Evolutionary conservation across 30 jellyfish, hydroid and myxozoan species (phyloP).

Genomic region (Chrysaora quinquecirrha): DNA sequence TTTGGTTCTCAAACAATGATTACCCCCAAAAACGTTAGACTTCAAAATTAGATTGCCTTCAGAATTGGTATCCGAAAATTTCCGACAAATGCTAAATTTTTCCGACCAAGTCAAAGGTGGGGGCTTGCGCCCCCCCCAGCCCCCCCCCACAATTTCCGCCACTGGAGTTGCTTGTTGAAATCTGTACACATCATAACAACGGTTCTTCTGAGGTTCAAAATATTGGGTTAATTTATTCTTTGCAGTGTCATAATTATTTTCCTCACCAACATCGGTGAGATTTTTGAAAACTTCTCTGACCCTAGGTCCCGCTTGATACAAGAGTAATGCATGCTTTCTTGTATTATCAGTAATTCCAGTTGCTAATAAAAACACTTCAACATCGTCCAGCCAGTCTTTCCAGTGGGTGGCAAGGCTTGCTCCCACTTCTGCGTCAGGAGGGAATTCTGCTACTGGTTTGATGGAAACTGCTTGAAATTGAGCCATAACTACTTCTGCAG

Average conservation of each 20-base stretch:
- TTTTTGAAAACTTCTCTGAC: constrained; percentile 32
- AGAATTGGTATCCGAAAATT: too few species aligned
- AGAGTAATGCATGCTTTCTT: constrained; percentile 21
- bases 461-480: constrained; percentile 6
- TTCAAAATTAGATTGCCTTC: too few species aligned
- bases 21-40: too few species aligned
- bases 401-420: constrained; percentile 49
- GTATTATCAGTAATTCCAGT: constrained; percentile 39
- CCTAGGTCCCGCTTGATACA: constrained; percentile 53
- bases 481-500: constrained; percentile 16
- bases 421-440: too few species aligned
- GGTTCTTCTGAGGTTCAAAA: constrained; percentile 46
- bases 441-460: constrained; percentile 25
- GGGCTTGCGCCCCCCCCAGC: too few species aligned
- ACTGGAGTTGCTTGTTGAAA: constrained; percentile 47
- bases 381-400: constrained; percentile 41
- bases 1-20: too few species aligned
- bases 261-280: constrained; percentile 21
- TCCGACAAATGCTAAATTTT: too few species aligned
- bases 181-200: constrained; percentile 38
- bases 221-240: constrained; percentile 19
- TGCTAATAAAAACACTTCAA: constrained; percentile 32
- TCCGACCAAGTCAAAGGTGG: too few species aligned
- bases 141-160: too few species aligned
- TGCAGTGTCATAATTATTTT: constrained; percentile 9